These are phyloP conservation scores for Latrodectus hesperus DNA, from an alignment of 2,888 invertebrate species.

Conservation along the genomic window DNA sequence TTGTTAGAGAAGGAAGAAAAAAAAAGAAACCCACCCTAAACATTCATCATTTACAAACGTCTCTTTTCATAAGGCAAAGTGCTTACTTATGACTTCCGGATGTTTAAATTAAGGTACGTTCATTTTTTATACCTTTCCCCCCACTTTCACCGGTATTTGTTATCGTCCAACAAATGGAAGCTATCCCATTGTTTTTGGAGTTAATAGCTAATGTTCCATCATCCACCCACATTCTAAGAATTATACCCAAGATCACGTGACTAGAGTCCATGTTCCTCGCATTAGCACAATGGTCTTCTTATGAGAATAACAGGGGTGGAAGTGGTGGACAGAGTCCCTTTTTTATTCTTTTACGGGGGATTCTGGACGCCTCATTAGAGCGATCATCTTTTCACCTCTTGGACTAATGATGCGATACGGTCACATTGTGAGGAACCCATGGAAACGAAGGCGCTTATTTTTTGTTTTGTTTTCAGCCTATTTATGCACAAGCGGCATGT, in stretches of 20 bases:
- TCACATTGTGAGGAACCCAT: slow-evolving; percentile 21
- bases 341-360: slow-evolving; percentile 17
- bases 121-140: not conserved
- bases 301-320: slow-evolving; percentile 13
- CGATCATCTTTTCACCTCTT: slow-evolving; percentile 61
- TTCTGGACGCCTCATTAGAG: slow-evolving; percentile 55
- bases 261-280: slow-evolving; percentile 19
- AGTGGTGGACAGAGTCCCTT: slow-evolving; percentile 5
- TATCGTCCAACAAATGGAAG: not conserved
- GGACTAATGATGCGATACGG: slow-evolving; percentile 59
- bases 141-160: not conserved
- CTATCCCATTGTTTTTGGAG: slow-evolving; percentile 3
- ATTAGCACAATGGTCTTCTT: slow-evolving; percentile 22
- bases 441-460: slow-evolving; percentile 23
- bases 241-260: slow-evolving; percentile 27
- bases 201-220: not conserved
- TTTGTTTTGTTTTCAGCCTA: slow-evolving; percentile 22
- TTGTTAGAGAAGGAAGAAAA: not conserved
- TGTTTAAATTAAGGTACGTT: not conserved
- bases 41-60: slow-evolving; percentile 3
- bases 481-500: slow-evolving; percentile 47
- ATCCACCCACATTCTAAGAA: slow-evolving; percentile 1
- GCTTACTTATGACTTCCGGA: not conserved
- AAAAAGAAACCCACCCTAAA: not conserved
- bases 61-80: slow-evolving; percentile 2